Percentiles rank a stretch among this genome's conserved stretches.
These are phyloP conservation scores for Schizopygopsis pylzovi DNA, from an alignment of 2,797 vertebrate genomes.

Conservation along the genomic window DNA sequence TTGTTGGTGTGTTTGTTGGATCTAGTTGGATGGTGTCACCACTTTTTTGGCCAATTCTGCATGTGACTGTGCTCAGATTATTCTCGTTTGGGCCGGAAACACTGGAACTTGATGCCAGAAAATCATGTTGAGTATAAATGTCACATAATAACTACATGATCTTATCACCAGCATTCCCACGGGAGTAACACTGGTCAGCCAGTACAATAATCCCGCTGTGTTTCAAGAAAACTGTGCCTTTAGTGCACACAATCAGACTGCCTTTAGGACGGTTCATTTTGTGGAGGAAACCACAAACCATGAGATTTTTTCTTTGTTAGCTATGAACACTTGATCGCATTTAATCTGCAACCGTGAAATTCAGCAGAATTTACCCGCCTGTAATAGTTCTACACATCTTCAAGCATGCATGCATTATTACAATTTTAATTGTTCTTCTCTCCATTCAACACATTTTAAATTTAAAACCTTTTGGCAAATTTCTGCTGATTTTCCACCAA, in stretches of 20 bases:
- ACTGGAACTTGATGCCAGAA: background rate
- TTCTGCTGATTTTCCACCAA: background rate
- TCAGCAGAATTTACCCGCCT: background rate
- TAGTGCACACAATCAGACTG: too few species aligned
- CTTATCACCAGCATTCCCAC: background rate
- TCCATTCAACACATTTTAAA: background rate
- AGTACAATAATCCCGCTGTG: background rate
- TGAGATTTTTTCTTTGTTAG: background rate
- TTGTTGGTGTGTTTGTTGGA: too few species aligned
- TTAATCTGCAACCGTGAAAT: background rate
- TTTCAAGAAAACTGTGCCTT: background rate
- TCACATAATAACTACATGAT: background rate
- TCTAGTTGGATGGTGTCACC: too few species aligned
- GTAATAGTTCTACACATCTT: background rate
- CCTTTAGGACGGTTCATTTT: background rate
- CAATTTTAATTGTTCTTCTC: background rate
- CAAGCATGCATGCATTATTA: background rate
- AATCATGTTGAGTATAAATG: background rate
- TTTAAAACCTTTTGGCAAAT: background rate
- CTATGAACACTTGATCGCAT: background rate
- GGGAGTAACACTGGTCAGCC: background rate
- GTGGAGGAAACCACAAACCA: conserved; percentile 4
- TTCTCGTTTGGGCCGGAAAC: background rate
- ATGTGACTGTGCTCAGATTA: background rate
- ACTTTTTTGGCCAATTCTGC: too few species aligned